Evolutionary conservation across 2,888 invertebrate species (phyloP).

Genomic region (Steromphala cineraria): DNA sequence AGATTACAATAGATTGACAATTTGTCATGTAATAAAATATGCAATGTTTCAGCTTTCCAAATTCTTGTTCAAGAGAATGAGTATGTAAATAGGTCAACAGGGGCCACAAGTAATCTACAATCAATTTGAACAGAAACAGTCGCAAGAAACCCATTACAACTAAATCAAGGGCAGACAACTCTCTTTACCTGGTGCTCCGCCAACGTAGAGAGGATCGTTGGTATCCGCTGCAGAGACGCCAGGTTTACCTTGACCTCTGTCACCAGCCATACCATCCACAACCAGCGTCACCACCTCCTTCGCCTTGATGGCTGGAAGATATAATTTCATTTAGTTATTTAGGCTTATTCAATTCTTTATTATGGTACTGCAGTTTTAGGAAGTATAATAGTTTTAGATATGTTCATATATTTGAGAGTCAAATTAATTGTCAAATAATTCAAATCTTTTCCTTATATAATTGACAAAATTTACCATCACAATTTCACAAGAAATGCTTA

Average conservation of each 20-base stretch:
- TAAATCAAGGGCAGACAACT: neutral
- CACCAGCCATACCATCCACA: constrained; percentile 86
- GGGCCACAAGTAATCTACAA: neutral
- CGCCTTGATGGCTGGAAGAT: constrained; percentile 81
- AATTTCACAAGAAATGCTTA: no score
- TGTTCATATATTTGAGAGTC: no score
- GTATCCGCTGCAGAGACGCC: constrained; percentile 85
- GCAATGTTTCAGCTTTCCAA: no score
- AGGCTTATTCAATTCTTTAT: no score
- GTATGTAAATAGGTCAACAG: neutral
- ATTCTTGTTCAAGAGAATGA: no score
- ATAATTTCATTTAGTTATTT: neutral
- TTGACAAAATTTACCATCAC: no score
- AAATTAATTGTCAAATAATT: no score
- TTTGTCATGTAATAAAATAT: no score
- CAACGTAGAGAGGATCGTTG: constrained; percentile 90
- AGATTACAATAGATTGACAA: no score
- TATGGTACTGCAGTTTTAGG: no score
- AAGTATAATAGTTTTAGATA: no score
- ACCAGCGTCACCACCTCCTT: constrained; percentile 91
- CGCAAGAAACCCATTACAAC: neutral
- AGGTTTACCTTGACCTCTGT: constrained; percentile 83
- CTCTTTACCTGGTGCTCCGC: constrained; percentile 84
- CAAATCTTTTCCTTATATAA: no score
- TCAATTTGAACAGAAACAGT: neutral